Evolutionary conservation across 2,113 vertebrate species (phyloP), one percentile per base, ranked within the genome.

Genomic region (Neoarius graeffei): DNA sequence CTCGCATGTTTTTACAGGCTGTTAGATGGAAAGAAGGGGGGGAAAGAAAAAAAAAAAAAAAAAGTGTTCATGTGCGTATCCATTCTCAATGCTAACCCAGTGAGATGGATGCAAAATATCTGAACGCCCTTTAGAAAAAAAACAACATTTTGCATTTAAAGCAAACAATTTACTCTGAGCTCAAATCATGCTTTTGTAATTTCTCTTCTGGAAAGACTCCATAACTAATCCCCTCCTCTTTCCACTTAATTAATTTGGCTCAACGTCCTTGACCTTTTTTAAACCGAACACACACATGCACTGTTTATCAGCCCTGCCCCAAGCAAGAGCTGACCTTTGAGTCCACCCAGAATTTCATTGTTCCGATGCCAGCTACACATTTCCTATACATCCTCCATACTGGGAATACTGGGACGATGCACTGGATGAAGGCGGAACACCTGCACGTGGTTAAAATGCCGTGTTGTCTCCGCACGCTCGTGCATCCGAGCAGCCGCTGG

Each of bases 381-480:
- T 35, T 83, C 62, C 85, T 81, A 84, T 86, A 88, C 30, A 64
- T 74, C 81, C 15, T 79, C 80, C 52, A 42, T 56, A 83, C 85
- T 85, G 81, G 86, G 83, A 59, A 83, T 69, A 50, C 79, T 60
- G 89, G 83, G 64, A 86, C 80, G 76, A 60, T 83, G 85, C 83
- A 59, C 27, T 35, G 54, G 74, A 30, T 35, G n/a, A 79, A 81
- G 50, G 82, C 48, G 23, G 52, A 83, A 83, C 89, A 89, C 89
- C 89, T 87, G 87, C 83, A 54, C 17, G 59, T 87, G 50, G 52
- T 77, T 86, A 81, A 90, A 89, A 87, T 54, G 87, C 82, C 15
- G 56, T 64, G 74, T 81, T 90, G 87, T 88, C 52, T 59, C 56
- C 57, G 85, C 81, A 81, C 27, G 67, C 85, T 85, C 86, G 79